Base-by-base conservation (phyloP, 2,888 invertebrate species). In the Brachycybe producta region DNA sequence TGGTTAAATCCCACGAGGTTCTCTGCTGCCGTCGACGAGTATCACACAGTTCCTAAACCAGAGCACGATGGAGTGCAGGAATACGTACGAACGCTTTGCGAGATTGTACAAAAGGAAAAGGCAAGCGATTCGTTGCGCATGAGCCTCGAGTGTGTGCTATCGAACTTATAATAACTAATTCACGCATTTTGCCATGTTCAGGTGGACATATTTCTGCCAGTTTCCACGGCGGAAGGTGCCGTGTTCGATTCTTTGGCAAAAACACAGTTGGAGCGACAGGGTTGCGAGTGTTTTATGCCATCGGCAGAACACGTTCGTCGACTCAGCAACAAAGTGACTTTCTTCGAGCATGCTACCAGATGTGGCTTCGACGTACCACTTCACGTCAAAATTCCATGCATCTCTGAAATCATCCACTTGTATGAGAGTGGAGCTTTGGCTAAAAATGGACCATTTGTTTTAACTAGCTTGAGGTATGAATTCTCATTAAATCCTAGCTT, bases 31-130 rank as follows among this genome's bases (percentile, higher is more conserved):
- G 48, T 54, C 26, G 51, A 51, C 17, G 48, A 24, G 15, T 54
- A 54, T 42, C 52, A 52, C 44, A 54, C 54, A 2, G 54, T 54
- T 17, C 54, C 54, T 17, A 47, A 47, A 35, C 51, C 51, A 2
- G 46, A 47, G 2, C 27, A 47, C n/a, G 28, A 26, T 27, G 40
- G 51, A 4, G 49, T 49, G 2, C 54, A 54, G 44, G 54, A 54
- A 21, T 54, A 54, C 24, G 35, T 52, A 8, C 21, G 48, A 26
- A 30, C 34, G 5, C 44, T 54, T n/a, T 54, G 54, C 21, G 39
- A 48, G 13, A 54, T 54, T 41, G 54, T 45, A 11, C 28, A 52
- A 30, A 34, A 34, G n/a, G 54, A 54, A 43, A 36, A 54, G 42
- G 54, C 52, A 36, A 42, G 28, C 13, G n/a, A n/a, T 36, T 36